Conservation (phyloP, 2,113 vertebrate species). For the Lophotis ruficrista region DNA sequence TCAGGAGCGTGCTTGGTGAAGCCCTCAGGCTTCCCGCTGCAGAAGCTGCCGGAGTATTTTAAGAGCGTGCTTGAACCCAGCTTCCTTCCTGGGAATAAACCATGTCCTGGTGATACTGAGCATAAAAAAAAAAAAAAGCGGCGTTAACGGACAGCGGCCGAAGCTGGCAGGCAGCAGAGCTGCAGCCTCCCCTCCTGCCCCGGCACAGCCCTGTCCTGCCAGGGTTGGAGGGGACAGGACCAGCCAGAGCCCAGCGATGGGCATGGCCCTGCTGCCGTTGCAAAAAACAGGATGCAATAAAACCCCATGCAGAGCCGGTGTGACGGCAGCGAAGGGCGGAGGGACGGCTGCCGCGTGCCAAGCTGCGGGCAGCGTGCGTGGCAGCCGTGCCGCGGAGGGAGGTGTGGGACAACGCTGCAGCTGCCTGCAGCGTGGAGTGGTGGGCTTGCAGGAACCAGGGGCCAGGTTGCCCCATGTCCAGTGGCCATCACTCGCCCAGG, state of each 20-base stretch:
- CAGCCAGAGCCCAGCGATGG: neutral
- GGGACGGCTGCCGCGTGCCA: neutral
- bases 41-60: neutral
- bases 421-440: neutral
- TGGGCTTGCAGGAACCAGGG: fast-evolving
- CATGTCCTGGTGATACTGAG: neutral
- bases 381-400: fast-evolving
- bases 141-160: neutral
- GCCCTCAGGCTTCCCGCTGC: neutral
- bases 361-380: neutral
- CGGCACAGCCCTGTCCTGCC: fast-evolving
- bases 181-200: neutral
- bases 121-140: neutral
- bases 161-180: neutral
- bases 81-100: slow-evolving; percentile 62
- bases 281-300: slow-evolving; percentile 34
- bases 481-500: neutral
- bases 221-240: fast-evolving
- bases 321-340: neutral
- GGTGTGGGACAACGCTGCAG: fast-evolving
- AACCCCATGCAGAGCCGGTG: neutral
- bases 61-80: neutral
- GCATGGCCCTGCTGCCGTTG: fast-evolving
- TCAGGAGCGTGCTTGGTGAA: neutral
- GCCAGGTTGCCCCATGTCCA: fast-evolving